These are phyloP conservation scores for Siniperca obscura DNA, from an alignment of 2,797 vertebrate genomes.

Conservation along the genomic window DNA sequence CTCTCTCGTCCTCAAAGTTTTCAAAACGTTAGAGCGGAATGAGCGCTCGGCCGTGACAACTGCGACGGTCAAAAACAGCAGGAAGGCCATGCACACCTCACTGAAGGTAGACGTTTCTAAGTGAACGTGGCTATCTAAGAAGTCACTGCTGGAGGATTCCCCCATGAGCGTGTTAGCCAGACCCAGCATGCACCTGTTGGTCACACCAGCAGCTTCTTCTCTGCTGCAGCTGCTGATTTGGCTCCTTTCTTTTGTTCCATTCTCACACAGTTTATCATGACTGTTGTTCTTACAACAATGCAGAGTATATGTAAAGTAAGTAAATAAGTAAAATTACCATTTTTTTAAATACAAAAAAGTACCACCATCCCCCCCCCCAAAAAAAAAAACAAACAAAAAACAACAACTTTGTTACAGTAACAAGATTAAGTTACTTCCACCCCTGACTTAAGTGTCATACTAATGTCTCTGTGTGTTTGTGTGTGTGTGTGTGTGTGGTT, in stretches of 20 bases:
- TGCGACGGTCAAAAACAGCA: not conserved
- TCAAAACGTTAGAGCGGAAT: not conserved
- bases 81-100: not conserved
- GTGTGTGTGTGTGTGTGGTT: not conserved
- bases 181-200: not conserved
- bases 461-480: not conserved
- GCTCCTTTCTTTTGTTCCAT: not conserved
- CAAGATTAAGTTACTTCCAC: not conserved
- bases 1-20: no score
- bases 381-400: not conserved
- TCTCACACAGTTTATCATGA: not conserved
- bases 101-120: not conserved
- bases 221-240: not conserved
- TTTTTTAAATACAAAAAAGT: not conserved
- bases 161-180: not conserved
- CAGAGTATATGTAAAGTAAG: not conserved
- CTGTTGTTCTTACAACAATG: no score
- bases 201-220: not conserved
- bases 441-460: conserved; percentile 3
- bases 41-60: not conserved
- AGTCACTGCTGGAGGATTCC: not conserved
- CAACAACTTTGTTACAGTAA: not conserved
- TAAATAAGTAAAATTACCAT: not conserved
- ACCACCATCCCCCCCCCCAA: no score
- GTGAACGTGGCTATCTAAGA: not conserved